Evolutionary conservation across 2,888 invertebrate genomes (phyloP).

Genomic region (Lepidocyrtoides sp.): DNA sequence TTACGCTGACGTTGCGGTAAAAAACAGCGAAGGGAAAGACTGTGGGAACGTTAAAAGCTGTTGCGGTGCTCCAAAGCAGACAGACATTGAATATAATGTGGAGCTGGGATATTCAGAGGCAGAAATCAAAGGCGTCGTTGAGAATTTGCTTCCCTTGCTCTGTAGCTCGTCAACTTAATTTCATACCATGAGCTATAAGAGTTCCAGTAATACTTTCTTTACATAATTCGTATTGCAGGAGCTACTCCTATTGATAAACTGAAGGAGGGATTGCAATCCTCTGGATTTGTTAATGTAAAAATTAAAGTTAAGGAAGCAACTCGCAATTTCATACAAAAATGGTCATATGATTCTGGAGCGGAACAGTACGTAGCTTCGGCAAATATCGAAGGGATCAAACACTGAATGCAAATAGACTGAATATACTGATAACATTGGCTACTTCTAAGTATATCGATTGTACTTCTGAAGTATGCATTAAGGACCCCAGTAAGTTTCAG

Average conservation of each 20-base stretch:
- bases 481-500: no score
- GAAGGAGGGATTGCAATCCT: slow-evolving; percentile 51
- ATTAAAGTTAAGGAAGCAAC: slow-evolving; percentile 81
- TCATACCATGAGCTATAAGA: no score
- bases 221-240: no score
- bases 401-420: background rate
- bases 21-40: slow-evolving; percentile 72
- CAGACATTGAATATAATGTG: slow-evolving; percentile 75
- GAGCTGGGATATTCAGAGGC: slow-evolving; percentile 78
- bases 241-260: slow-evolving; percentile 76
- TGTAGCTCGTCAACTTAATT: background rate
- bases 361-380: slow-evolving; percentile 81
- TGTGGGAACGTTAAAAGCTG: slow-evolving; percentile 74
- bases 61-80: slow-evolving; percentile 76
- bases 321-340: slow-evolving; percentile 78
- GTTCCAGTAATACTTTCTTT: no score
- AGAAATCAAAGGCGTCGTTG: slow-evolving; percentile 66
- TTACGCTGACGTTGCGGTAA: slow-evolving; percentile 78
- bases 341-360: slow-evolving; percentile 79
- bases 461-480: no score
- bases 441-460: no score
- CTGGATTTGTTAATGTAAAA: slow-evolving; percentile 71
- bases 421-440: no score
- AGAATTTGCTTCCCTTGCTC: background rate
- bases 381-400: slow-evolving; percentile 79